A percentile compares a stretch with the other conserved stretches of the same genome.
phyloP scores from a whole-genome alignment of 2,888 invertebrate genomes.

The Drosophila pseudotalamancana region DNA sequence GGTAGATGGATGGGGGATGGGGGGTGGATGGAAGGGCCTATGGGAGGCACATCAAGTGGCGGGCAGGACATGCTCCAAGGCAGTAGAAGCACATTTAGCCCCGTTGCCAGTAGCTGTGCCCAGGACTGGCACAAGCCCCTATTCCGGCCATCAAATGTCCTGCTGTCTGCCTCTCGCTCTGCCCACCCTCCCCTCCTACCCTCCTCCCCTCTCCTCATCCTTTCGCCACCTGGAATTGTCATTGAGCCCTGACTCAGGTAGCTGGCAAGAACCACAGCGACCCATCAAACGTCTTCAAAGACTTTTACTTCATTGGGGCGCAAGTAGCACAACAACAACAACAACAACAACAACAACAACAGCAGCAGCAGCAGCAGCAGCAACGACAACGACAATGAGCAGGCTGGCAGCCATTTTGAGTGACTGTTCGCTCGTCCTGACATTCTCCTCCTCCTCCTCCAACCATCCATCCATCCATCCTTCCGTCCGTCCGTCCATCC shows the following conservation, averaged over 20 bases:
- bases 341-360: too few species aligned
- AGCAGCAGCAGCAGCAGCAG: slow-evolving; percentile 2
- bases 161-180: neutral
- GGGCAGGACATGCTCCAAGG: slow-evolving; percentile 36
- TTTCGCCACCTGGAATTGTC: slow-evolving; percentile 46
- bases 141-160: slow-evolving; percentile 6
- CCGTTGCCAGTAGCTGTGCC: slow-evolving; percentile 41
- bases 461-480: slow-evolving; percentile 2
- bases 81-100: slow-evolving; percentile 49
- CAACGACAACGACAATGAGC: slow-evolving; percentile 4
- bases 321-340: slow-evolving; percentile 32
- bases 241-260: slow-evolving; percentile 59
- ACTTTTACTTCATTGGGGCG: slow-evolving; percentile 60
- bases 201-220: neutral
- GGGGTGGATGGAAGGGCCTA: neutral
- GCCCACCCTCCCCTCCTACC: neutral
- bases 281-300: slow-evolving; percentile 60
- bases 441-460: slow-evolving; percentile 25
- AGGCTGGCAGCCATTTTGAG: slow-evolving; percentile 69
- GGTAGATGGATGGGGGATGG: neutral
- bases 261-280: slow-evolving; percentile 33
- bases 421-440: slow-evolving; percentile 53
- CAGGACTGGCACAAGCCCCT: slow-evolving; percentile 19
- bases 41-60: slow-evolving; percentile 33
- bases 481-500: slow-evolving; percentile 12